Base-by-base conservation (phyloP, 2,888 invertebrate genomes). In the Drosophila phalerata region DNA sequence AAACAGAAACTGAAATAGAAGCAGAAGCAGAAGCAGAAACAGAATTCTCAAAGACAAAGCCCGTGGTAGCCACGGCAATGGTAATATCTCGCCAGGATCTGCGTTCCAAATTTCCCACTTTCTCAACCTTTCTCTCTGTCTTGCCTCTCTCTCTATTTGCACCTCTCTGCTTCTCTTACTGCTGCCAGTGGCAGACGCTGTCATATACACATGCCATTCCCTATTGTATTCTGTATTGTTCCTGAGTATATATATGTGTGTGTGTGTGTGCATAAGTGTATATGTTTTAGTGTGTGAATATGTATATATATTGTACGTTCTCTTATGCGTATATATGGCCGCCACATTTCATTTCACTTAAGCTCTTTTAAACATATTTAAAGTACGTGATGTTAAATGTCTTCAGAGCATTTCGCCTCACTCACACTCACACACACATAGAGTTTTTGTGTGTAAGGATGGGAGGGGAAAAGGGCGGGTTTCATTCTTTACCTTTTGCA, bases 351-450 rank as follows among this genome's bases (percentile, higher is more conserved):
- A 85, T 82, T 88, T 79, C 70, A 77, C 86, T 85, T 89, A 82
- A 85, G 84, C 90, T 88, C 66, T 81, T 77, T 85, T 74, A 82
- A 85, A 88, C 90, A 85, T 85, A 89, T 85, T 89, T 85, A 89
- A 88, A 79, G 86, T 89, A 85, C 90, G 84, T 85, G 84, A 71
- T 85, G 86, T 73, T 77, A 68, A 85, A 83, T 83, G 88, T 85
- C 88, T 85, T 71, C 61, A 11, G 80, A 77, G 88, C 64, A 75
- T 89, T 83, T 79, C 43, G 43, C 30, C 45, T 13, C 30, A 70
- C 58, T 34, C 28, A 38, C 61, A 69, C 58, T 47, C 49, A 51
- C 49, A 60, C 55, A 43, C 30, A 49, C 28, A 45, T 15, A 34
- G n/a, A n/a, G 34, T n/a, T 40, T 34, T 32, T 42, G 22, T 64